Conservation (phyloP, 2,888 invertebrate species). For the Sthenelais limicola region DNA sequence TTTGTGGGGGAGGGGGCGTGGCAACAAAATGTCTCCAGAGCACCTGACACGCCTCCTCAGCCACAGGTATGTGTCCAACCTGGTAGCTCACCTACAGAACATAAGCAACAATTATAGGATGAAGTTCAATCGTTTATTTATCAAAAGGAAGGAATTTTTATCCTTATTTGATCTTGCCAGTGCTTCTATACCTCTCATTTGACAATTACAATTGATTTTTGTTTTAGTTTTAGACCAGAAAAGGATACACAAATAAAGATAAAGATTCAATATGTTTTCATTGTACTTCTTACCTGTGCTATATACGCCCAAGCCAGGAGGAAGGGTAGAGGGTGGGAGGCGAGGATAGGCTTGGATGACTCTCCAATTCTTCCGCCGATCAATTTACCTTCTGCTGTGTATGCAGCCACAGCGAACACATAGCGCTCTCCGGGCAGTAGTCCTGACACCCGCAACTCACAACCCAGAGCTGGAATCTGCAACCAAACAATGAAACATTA, state of each 20-base stretch:
- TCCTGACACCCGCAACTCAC: conserved; percentile 64
- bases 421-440: conserved; percentile 68
- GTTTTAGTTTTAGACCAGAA: too few relatives aligned
- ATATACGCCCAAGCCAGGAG: conserved; percentile 70
- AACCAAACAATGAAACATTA: too few relatives aligned
- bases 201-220: too few relatives aligned
- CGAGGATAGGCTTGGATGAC: conserved; percentile 68
- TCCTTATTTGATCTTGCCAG: too few relatives aligned
- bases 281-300: conserved; percentile 67
- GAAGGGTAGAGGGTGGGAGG: conserved; percentile 68
- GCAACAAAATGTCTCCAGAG: conserved; percentile 71
- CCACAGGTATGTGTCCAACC: conserved; percentile 64
- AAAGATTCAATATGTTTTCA: too few relatives aligned
- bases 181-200: too few relatives aligned
- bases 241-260: too few relatives aligned
- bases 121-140: neutral
- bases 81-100: conserved; percentile 68
- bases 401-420: conserved; percentile 71
- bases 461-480: conserved; percentile 66
- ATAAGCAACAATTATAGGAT: too few relatives aligned
- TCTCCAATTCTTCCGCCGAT: conserved; percentile 70
- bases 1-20: conserved; percentile 60
- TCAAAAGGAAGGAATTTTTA: too few relatives aligned
- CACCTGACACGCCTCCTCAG: conserved; percentile 62
- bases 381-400: conserved; percentile 69